Evolutionary conservation across 2,797 vertebrate genomes (phyloP).

Genomic region (Gymnoscopelus microlampas): DNA sequence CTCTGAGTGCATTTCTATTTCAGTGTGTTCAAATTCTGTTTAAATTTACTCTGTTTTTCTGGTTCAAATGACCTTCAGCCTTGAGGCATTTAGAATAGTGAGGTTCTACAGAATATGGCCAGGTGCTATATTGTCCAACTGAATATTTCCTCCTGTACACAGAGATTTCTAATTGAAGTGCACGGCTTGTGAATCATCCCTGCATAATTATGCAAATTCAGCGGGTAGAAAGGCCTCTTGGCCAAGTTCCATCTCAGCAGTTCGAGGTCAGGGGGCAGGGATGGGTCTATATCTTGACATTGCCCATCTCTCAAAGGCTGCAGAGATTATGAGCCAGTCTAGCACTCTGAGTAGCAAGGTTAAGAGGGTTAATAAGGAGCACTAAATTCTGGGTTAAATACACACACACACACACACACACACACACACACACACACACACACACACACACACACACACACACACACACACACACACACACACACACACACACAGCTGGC

Average conservation of each 20-base stretch:
- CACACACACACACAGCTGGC: not conserved
- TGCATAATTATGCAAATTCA: conserved; percentile 19
- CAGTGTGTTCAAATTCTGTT: too few relatives aligned
- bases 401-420: too few relatives aligned
- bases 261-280: conserved; percentile 33
- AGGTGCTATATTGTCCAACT: conserved; percentile 4
- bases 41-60: not conserved
- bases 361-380: conserved; percentile 71
- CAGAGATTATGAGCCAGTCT: too few relatives aligned
- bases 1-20: too few relatives aligned
- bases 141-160: not conserved
- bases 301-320: too few relatives aligned
- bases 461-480: too few relatives aligned
- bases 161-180: not conserved
- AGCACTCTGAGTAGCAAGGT: conserved; percentile 52
- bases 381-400: conserved; percentile 53
- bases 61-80: too few relatives aligned
- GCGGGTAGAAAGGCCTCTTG: conserved; percentile 38
- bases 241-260: conserved; percentile 41
- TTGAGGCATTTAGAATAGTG: too few relatives aligned
- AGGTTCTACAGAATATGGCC: too few relatives aligned
- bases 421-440: too few relatives aligned
- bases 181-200: conserved; percentile 18
- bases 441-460: too few relatives aligned
- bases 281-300: too few relatives aligned